Conservation (phyloP, 2,113 vertebrate species). For the Corvus moneduloides region DNA sequence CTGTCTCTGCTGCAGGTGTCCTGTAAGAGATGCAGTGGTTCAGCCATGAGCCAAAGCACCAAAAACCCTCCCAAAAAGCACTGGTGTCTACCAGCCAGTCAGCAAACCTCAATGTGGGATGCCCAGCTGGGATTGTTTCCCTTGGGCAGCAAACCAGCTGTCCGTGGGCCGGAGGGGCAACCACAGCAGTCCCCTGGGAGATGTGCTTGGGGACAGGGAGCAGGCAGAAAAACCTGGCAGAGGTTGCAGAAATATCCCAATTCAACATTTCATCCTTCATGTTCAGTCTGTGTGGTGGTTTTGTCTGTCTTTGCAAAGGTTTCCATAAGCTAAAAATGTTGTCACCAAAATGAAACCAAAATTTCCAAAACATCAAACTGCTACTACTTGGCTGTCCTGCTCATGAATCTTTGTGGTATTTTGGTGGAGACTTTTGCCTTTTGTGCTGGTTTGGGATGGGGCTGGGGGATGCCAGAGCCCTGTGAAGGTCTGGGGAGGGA, state of each 20-base stretch:
- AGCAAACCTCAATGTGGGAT: neutral
- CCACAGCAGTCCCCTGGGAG: rapidly evolving
- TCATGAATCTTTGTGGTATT: neutral
- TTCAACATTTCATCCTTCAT: neutral
- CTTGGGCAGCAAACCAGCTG: neutral
- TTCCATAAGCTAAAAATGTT: neutral
- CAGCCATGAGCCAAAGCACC: neutral
- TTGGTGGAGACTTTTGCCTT: neutral
- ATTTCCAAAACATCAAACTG: neutral
- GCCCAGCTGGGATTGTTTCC: neutral
- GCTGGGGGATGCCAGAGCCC: neutral
- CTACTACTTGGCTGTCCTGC: neutral
- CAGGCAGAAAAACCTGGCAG: neutral
- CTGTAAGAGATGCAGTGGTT: neutral
- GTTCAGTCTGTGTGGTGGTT: rapidly evolving
- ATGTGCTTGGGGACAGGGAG: neutral
- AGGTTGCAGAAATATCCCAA: neutral
- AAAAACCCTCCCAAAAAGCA: neutral
- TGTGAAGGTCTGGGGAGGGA: neutral
- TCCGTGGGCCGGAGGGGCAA: rapidly evolving
- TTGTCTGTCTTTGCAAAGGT: neutral
- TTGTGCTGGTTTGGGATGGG: neutral
- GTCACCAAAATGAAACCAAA: neutral
- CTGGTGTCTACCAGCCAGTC: neutral
- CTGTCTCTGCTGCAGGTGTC: neutral